These are phyloP conservation scores for Apamea sordens DNA, from an alignment of 2,888 invertebrate genomes.

Conservation along the genomic window DNA sequence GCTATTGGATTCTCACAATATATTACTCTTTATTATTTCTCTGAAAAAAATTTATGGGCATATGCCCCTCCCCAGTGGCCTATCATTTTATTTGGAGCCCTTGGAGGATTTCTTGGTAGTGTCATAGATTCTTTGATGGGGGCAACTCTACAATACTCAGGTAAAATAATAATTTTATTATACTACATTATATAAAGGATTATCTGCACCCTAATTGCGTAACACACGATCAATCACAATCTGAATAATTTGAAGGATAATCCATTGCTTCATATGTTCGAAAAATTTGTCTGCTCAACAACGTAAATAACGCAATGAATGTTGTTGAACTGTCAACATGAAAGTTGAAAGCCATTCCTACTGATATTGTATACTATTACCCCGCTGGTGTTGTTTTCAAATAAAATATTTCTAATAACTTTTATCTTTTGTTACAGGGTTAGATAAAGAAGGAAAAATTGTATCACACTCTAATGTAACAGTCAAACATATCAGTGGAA, in stretches of 20 bases:
- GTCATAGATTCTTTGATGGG: slow-evolving; percentile 95
- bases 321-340: neutral
- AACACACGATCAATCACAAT: neutral
- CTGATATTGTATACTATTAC: neutral
- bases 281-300: neutral
- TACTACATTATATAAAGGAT: neutral
- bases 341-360: neutral
- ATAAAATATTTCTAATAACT: neutral
- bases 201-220: neutral
- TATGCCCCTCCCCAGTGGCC: slow-evolving; percentile 95
- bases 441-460: slow-evolving; percentile 92
- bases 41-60: slow-evolving; percentile 90
- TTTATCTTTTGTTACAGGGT: slow-evolving; percentile 87
- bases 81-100: slow-evolving; percentile 92
- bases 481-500: slow-evolving; percentile 94
- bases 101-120: slow-evolving; percentile 95
- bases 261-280: neutral
- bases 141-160: slow-evolving; percentile 96
- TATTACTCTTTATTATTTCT: slow-evolving; percentile 91
- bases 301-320: neutral
- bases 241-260: neutral
- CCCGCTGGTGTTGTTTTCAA: neutral
- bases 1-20: slow-evolving; percentile 94
- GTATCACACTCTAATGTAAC: slow-evolving; percentile 93
- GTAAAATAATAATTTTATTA: slow-evolving; percentile 76